These are phyloP conservation scores for Enteromius mattozi DNA, from an alignment of 2,797 vertebrate genomes.

Conservation along the genomic window DNA sequence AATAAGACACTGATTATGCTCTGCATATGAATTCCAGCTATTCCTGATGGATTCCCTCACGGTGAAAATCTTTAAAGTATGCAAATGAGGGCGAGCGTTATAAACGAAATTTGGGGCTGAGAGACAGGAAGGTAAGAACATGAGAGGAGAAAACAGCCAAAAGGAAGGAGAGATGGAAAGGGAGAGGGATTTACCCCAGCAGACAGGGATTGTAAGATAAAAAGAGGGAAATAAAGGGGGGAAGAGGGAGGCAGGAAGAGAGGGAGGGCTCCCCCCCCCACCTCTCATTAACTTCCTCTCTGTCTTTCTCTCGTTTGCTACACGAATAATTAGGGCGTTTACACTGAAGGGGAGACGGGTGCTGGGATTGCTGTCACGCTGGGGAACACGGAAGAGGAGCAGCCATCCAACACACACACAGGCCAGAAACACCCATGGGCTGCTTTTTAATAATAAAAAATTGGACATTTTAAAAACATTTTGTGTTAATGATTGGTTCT, in stretches of 20 bases:
- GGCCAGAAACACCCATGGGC: background rate
- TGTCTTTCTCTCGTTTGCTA: constrained; percentile 25
- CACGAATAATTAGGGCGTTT: constrained; percentile 8
- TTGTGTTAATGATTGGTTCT: background rate
- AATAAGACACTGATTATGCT: constrained; percentile 31
- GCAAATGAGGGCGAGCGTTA: constrained; percentile 32
- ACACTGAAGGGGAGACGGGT: background rate
- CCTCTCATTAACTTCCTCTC: constrained; percentile 31
- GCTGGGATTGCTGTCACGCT: background rate
- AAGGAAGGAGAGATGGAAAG: constrained; percentile 3
- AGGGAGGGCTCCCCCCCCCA: background rate
- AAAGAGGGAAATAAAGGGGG: background rate
- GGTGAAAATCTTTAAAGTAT: background rate
- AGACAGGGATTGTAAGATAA: background rate
- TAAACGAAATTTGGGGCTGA: background rate
- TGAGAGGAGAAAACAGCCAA: background rate
- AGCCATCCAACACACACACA: constrained; percentile 23
- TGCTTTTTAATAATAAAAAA: background rate
- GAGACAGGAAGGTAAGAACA: background rate
- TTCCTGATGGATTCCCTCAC: constrained; percentile 14
- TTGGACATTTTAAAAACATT: background rate
- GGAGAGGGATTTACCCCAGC: background rate
- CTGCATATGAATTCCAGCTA: constrained; percentile 27
- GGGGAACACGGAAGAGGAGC: background rate
- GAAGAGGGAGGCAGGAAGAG: constrained; percentile 22